A percentile compares a stretch with the other conserved stretches of the same genome.
These are phyloP conservation scores for Sinotaia quadrata DNA, from an alignment of 2,888 invertebrate species.

Conservation along the genomic window DNA sequence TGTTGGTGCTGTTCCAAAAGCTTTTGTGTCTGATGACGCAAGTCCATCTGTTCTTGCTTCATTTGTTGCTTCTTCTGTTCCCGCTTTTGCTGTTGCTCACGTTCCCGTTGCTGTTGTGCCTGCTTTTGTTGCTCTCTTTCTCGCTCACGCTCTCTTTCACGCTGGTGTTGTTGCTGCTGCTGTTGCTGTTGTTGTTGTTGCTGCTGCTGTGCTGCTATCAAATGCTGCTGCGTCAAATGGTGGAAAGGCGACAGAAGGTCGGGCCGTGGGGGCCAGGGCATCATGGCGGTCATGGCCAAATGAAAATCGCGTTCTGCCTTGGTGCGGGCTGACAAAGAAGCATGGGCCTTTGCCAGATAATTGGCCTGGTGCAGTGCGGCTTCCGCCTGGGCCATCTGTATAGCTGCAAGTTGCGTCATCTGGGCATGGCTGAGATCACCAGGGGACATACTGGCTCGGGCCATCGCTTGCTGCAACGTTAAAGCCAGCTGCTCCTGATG, in stretches of 20 bases:
- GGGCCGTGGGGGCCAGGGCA: constrained; percentile 23
- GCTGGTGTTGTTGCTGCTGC: constrained; percentile 21
- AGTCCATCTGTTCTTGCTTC: background rate
- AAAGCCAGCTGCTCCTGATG: constrained; percentile 25
- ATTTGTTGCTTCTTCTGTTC: constrained; percentile 7
- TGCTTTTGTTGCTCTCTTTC: constrained; percentile 20
- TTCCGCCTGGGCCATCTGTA: constrained; percentile 27
- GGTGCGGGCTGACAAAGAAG: constrained; percentile 22
- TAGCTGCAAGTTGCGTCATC: constrained; percentile 21
- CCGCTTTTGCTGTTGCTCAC: constrained; percentile 13
- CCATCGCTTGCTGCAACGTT: constrained; percentile 26
- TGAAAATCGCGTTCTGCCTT: constrained; percentile 23
- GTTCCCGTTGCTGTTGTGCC: constrained; percentile 7
- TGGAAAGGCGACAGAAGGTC: constrained; percentile 26
- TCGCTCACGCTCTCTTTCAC: constrained; percentile 7
- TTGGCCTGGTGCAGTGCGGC: constrained; percentile 26
- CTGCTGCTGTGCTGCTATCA: constrained; percentile 19
- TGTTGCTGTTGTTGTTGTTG: constrained; percentile 18
- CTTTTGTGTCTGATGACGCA: too few relatives aligned
- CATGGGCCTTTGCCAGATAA: constrained; percentile 19
- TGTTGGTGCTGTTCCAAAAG: constrained; percentile 24
- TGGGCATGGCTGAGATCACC: constrained; percentile 22
- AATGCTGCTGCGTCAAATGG: constrained; percentile 21
- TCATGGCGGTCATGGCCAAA: constrained; percentile 22
- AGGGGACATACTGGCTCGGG: constrained; percentile 13